These are phyloP conservation scores for Scartelaos histophorus DNA, from an alignment of 2,113 vertebrate genomes.

Conservation along the genomic window DNA sequence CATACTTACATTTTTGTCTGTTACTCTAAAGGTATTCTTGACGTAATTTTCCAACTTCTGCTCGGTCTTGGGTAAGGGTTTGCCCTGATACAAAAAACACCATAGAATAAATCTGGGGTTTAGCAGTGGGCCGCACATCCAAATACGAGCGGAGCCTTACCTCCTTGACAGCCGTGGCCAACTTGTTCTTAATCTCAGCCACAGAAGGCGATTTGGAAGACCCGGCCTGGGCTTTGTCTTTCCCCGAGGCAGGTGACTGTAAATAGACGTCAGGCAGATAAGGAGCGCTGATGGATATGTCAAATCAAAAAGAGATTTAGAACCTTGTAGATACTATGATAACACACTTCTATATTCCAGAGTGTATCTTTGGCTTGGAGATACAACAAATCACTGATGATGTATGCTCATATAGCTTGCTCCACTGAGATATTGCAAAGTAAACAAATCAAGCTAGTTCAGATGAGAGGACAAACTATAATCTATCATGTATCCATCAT, in stretches of 20 bases:
- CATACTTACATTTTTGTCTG: constrained; percentile 75
- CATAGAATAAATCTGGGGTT: constrained; percentile 42
- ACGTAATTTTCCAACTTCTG: constrained; percentile 81
- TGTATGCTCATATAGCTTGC: background rate
- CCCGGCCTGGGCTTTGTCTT: constrained; percentile 70
- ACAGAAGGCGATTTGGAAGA: constrained; percentile 66
- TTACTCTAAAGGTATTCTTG: constrained; percentile 69
- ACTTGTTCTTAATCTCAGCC: constrained; percentile 74
- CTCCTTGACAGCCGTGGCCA: constrained; percentile 73
- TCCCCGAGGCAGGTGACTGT: constrained; percentile 62
- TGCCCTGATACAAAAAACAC: constrained; percentile 63
- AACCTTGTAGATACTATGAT: constrained; percentile 25
- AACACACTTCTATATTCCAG: constrained; percentile 14
- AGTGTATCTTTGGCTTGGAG: background rate
- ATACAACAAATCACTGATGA: background rate
- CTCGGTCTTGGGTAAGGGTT: constrained; percentile 75
- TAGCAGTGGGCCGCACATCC: constrained; percentile 1
- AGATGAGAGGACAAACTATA: too few species aligned
- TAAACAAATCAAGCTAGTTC: background rate
- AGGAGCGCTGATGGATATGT: constrained; percentile 28
- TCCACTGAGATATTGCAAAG: background rate
- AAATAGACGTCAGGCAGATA: constrained; percentile 39
- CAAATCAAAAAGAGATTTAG: constrained; percentile 34
- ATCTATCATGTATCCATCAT: too few species aligned
- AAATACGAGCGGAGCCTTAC: constrained; percentile 50